Evolutionary conservation across 2,797 vertebrate species (phyloP), one percentile per base, ranked within the genome.

Genomic region (Coregonus suidteri): DNA sequence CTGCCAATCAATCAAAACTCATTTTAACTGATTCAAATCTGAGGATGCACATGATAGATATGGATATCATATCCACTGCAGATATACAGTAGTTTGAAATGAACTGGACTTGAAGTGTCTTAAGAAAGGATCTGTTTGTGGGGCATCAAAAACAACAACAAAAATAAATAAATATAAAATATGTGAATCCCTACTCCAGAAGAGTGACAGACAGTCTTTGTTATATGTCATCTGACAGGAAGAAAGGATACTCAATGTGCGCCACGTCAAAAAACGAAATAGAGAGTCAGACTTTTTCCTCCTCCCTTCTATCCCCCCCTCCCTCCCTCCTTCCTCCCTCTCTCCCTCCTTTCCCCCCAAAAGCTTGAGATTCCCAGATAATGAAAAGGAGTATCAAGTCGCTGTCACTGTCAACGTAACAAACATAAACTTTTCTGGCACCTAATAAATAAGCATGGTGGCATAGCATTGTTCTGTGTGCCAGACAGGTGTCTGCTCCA

Each of bases 401-500:
- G 89, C 93, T 94, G 94, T 95, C 94, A 94, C 92, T 94, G 94
- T 95, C 94, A 94, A 89, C 89, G 92, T 20, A 93, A 93, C 93
- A 95, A 95, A 95, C 94, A 94, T 94, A 94, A 95, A 94, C 93
- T 95, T 95, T 95, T 94, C 93, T 95, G 94, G 94, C 94, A 95
- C 91, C 93, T 94, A 95, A 95, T 95, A 95, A 95, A 95, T 94
- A 95, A 93, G 93, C 93, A 93, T 64, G 59, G 59, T 64, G 59
- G 90, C 88, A 90, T 94, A 91, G 93, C 94, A 94, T 95, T 95
- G 94, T 95, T 94, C 93, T 95, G 92, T 91, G 89, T 94, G 92
- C 90, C 93, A 94, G 94, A 95, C 94, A 95, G 94, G 94, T 94
- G 94, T 93, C 94, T 94, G 92, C 92, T 91, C 91, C 90, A 80